Conservation (phyloP, 2,797 vertebrate species). For the Pterois miles region DNA sequence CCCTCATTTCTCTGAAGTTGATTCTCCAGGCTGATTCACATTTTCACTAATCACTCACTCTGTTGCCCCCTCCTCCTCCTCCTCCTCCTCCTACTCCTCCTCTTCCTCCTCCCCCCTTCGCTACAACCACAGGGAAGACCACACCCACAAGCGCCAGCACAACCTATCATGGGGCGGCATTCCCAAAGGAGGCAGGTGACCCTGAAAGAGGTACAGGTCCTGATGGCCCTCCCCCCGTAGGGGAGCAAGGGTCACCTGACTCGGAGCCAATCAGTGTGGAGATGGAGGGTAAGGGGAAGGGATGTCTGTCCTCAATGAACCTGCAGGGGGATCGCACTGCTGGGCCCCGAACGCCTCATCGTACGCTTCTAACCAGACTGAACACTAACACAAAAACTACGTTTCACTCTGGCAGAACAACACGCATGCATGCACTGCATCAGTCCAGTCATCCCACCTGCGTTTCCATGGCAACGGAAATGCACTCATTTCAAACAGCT, state of each 20-base stretch:
- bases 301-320: conserved; percentile 63
- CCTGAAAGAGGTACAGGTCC: conserved; percentile 87
- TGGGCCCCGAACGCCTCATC: conserved; percentile 74
- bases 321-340: conserved; percentile 77
- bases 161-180: conserved; percentile 83
- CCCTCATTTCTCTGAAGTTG: conserved; percentile 69
- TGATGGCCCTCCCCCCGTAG: conserved; percentile 84
- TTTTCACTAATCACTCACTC: conserved; percentile 85
- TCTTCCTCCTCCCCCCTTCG: conserved; percentile 59
- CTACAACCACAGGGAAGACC: conserved; percentile 85
- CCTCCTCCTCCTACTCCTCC: conserved; percentile 25
- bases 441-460: neutral
- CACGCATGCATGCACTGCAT: neutral
- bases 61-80: conserved; percentile 64
- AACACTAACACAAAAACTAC: conserved; percentile 50
- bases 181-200: conserved; percentile 86
- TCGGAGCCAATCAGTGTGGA: conserved; percentile 90
- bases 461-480: neutral
- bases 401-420: conserved; percentile 59
- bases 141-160: conserved; percentile 84
- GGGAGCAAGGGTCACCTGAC: conserved; percentile 87
- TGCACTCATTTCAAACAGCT: neutral
- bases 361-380: conserved; percentile 65
- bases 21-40: conserved; percentile 70
- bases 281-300: conserved; percentile 91